Evolutionary conservation across 2,888 invertebrate species (phyloP).

Genomic region (Exocentrus adspersus): DNA sequence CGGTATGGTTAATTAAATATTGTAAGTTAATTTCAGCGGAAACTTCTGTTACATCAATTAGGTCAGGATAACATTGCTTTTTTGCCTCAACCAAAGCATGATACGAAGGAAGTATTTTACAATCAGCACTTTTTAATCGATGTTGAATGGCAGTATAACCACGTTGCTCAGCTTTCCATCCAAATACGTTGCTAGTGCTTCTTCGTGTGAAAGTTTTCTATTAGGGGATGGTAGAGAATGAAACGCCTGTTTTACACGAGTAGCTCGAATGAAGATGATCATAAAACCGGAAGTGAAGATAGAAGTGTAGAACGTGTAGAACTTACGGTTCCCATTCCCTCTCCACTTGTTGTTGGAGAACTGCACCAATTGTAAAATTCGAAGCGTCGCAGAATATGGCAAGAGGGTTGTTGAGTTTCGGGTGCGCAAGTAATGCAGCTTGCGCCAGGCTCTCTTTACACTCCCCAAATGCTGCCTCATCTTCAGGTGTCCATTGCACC

Average conservation of each 20-base stretch:
- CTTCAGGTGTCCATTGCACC: neutral
- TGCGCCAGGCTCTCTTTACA: too few relatives aligned
- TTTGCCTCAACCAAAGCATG: slow-evolving; percentile 5
- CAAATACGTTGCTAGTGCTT: slow-evolving; percentile 19
- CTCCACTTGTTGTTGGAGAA: too few relatives aligned
- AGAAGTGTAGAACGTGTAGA: too few relatives aligned
- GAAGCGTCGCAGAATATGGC: too few relatives aligned
- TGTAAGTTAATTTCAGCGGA: slow-evolving; percentile 23
- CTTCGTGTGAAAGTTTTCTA: slow-evolving; percentile 3
- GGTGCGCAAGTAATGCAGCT: too few relatives aligned
- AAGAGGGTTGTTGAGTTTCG: too few relatives aligned
- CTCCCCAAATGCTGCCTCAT: too few relatives aligned
- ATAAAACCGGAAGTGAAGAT: too few relatives aligned
- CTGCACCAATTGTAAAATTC: too few relatives aligned
- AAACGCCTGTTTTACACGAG: slow-evolving; percentile 20
- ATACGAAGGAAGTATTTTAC: slow-evolving; percentile 21
- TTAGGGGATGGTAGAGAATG: slow-evolving; percentile 4
- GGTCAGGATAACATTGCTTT: slow-evolving; percentile 15
- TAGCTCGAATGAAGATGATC: too few relatives aligned
- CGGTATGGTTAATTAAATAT: slow-evolving; percentile 20
- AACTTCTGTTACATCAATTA: slow-evolving; percentile 17
- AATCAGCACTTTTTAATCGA: slow-evolving; percentile 6
- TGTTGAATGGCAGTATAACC: slow-evolving; percentile 21
- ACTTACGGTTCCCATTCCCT: too few relatives aligned
- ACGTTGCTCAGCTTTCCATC: slow-evolving; percentile 22